phyloP scores from a whole-genome alignment of 1,140 invertebrate genomes.

The Macrostomum lignano region DNA sequence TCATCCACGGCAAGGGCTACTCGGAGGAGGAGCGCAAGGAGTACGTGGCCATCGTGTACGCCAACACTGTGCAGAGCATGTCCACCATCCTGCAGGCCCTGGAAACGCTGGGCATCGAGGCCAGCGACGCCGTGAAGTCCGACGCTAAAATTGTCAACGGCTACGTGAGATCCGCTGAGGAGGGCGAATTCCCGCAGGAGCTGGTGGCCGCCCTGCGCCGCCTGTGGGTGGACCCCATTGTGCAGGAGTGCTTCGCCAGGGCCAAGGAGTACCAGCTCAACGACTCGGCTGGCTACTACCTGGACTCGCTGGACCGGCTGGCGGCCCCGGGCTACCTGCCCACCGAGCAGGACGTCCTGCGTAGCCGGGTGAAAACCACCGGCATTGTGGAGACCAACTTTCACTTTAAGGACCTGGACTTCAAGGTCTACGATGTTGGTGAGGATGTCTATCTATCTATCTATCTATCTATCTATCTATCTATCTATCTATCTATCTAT shows the following conservation, averaged over 20 bases:
- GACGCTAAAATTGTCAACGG: slow-evolving; percentile 1
- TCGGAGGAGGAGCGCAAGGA: slow-evolving; percentile 68
- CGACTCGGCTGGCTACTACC: slow-evolving; percentile 34
- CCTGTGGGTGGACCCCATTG: slow-evolving; percentile 59
- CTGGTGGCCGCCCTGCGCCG: slow-evolving; percentile 59
- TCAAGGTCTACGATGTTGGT: slow-evolving; percentile 32
- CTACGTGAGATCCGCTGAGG: slow-evolving; percentile 40
- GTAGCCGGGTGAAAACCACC: slow-evolving; percentile 72
- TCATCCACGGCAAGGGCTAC: slow-evolving; percentile 39
- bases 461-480: too few relatives aligned
- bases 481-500: too few relatives aligned
- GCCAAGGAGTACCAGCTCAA: slow-evolving; percentile 74
- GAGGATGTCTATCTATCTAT: too few relatives aligned
- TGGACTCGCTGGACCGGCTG: slow-evolving; percentile 50
- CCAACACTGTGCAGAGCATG: slow-evolving; percentile 97
- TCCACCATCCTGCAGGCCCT: slow-evolving; percentile 95
- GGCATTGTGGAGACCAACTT: slow-evolving; percentile 78
- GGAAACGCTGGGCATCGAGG: slow-evolving; percentile 86
- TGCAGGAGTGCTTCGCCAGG: slow-evolving; percentile 48
- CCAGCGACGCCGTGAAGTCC: slow-evolving; percentile 28
- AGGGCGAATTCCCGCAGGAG: slow-evolving; percentile 36
- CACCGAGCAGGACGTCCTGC: slow-evolving; percentile 62
- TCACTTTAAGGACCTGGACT: slow-evolving; percentile 60
- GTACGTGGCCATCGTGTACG: slow-evolving; percentile 72
- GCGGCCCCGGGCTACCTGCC: slow-evolving; percentile 48